Percentiles rank a stretch among this genome's conserved stretches.
Evolutionary conservation across 2,797 vertebrate genomes (phyloP).

Genomic region (Malacoraja senta): DNA sequence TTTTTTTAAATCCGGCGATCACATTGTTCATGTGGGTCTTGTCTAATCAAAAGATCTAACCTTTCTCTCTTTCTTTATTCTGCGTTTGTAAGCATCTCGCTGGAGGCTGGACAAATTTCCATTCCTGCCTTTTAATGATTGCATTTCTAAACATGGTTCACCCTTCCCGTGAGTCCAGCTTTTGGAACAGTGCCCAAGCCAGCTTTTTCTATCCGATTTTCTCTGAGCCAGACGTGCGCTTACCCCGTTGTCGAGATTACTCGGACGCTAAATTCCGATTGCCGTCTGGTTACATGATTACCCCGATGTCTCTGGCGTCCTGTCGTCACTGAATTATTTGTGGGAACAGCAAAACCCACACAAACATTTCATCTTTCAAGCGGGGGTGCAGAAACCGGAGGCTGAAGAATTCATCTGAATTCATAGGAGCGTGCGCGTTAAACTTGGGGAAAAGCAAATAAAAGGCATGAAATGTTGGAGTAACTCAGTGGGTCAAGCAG

Average conservation of each 20-base stretch:
- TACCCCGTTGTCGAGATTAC: background rate
- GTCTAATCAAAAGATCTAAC: constrained; percentile 28
- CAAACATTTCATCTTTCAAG: background rate
- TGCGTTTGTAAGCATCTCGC: constrained; percentile 6
- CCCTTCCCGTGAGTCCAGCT: background rate
- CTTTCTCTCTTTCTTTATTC: background rate
- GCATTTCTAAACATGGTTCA: background rate
- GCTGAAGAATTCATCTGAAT: background rate
- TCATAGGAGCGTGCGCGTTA: background rate
- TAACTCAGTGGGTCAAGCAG: too few relatives aligned
- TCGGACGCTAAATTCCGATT: background rate
- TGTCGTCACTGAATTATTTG: background rate
- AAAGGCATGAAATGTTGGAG: too few relatives aligned
- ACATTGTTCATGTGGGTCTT: background rate
- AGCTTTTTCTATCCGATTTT: background rate
- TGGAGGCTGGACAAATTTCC: constrained; percentile 13
- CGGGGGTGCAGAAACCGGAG: background rate
- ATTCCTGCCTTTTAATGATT: constrained; percentile 19
- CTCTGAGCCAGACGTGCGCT: background rate
- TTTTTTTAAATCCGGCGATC: background rate
- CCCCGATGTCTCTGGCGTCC: background rate
- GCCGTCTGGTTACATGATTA: background rate
- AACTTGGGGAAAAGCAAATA: too few relatives aligned
- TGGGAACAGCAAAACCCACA: background rate
- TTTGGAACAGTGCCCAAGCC: constrained; percentile 28